Evolutionary conservation across 1,140 invertebrate species (phyloP), one percentile per base, ranked within the genome.

Genomic region (Tetragonula clypearis): DNA sequence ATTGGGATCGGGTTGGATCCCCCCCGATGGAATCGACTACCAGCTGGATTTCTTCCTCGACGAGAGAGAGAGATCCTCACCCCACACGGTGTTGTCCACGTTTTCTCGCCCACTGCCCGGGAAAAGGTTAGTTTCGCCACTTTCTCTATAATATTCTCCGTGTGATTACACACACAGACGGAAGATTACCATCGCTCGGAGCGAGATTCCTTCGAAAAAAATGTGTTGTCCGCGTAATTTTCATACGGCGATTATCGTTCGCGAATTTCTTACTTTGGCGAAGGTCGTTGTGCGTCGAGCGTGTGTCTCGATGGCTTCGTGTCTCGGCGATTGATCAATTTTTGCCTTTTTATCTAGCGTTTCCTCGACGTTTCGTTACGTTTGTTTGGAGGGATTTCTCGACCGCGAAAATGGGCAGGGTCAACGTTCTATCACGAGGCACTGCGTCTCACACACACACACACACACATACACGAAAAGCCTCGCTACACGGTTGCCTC

Each of bases 371-470:
- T 41, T 62, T 53, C 23, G 11, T 58, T 30, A 79, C 84, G 78
- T 81, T 86, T 55, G 71, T 89, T 84, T 55, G 58, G 58, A 62
- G 26, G 62, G 78, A 86, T 79, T 78, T 79, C 74, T 81, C 68
- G 56, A 41, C 65, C 58, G 71, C 81, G 82, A 78, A 74, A 84
- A 75, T 71, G 81, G 74, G 72, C 86, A 87, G 75, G 85, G 87
- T 89, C 85, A 90, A 90, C 71, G 85, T 84, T 89, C 85, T 81
- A 71, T 87, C 66, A 76, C 86, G 82, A 89, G 26, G 53, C 60
- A 71, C 58, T 41, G 23, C 58, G 49, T 77, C 41, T 0, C 41
- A 41, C 41, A 41, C 35, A 41, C 35, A 41, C 35, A 41, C 35
- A 41, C 35, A 41, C 78, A 84, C 78, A 71, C 75, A 65, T 35